Conservation (phyloP, 2,888 invertebrate species). For the Idaea aversata region DNA sequence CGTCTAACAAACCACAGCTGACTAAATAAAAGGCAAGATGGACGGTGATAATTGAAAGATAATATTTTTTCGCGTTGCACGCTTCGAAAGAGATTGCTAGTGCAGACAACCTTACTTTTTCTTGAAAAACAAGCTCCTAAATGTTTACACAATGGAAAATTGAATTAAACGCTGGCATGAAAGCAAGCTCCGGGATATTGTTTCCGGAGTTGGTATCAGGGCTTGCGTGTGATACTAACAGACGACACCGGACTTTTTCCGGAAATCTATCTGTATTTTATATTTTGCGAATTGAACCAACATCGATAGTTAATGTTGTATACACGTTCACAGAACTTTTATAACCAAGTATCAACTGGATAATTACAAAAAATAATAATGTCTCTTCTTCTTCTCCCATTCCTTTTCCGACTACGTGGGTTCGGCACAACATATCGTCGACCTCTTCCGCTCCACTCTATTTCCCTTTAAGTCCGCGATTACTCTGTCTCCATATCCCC, state of each 20-base stretch:
- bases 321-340: too few relatives aligned
- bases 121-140: conserved; percentile 36
- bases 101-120: conserved; percentile 39
- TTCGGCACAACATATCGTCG: too few relatives aligned
- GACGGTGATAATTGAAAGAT: conserved; percentile 63
- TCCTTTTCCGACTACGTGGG: too few relatives aligned
- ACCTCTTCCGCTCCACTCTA: too few relatives aligned
- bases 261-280: neutral
- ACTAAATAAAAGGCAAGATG: conserved; percentile 55
- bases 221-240: neutral
- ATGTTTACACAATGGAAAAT: conserved; percentile 33
- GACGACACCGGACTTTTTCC: neutral
- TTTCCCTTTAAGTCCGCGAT: too few relatives aligned
- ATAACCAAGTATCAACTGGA: too few relatives aligned
- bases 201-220: neutral
- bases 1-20: conserved; percentile 53
- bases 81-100: conserved; percentile 37
- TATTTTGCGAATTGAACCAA: too few relatives aligned
- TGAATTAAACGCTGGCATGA: conserved; percentile 24
- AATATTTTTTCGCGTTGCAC: conserved; percentile 61
- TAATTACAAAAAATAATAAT: too few relatives aligned
- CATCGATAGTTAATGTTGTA: too few relatives aligned
- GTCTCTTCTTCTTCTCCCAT: too few relatives aligned
- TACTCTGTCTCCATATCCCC: too few relatives aligned
- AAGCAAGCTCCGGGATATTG: neutral